These are phyloP conservation scores for Choreutis nemorana DNA, from an alignment of 2,888 invertebrate genomes.

Conservation along the genomic window DNA sequence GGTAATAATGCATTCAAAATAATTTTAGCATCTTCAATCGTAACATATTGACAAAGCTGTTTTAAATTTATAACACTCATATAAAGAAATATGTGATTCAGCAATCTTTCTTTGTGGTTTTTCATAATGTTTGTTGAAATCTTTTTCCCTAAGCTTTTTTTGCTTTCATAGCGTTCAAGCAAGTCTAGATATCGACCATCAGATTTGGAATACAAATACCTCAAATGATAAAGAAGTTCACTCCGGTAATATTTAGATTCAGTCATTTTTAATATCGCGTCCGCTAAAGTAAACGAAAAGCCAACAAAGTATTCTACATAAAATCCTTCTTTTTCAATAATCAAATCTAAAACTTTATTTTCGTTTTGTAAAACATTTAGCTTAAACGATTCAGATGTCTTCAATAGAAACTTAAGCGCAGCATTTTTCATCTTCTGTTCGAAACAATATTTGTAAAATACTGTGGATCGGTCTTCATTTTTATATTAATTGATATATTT, in stretches of 20 bases:
- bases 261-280: constrained; percentile 5
- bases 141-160: constrained; percentile 18
- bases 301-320: constrained; percentile 21
- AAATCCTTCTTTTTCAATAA: constrained; percentile 4
- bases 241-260: background rate
- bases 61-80: constrained; percentile 16
- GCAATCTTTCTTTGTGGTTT: constrained; percentile 28
- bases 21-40: constrained; percentile 23
- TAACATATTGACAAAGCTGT: constrained; percentile 19
- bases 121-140: constrained; percentile 22
- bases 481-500: constrained; percentile 21
- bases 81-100: constrained; percentile 22
- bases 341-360: constrained; percentile 1
- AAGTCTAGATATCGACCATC: constrained; percentile 25
- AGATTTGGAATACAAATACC: constrained; percentile 20
- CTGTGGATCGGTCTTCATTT: constrained; percentile 18
- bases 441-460: constrained; percentile 29
- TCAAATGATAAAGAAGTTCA: constrained; percentile 10
- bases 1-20: constrained; percentile 22
- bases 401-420: constrained; percentile 29
- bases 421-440: constrained; percentile 16
- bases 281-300: constrained; percentile 22
- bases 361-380: constrained; percentile 16
- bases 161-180: constrained; percentile 19
- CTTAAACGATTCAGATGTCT: constrained; percentile 27